Evolutionary conservation across 35 echinoderm and acorn worm species (phyloP), one percentile per base, ranked within the genome.

Genomic region (Chiridota heheva): DNA sequence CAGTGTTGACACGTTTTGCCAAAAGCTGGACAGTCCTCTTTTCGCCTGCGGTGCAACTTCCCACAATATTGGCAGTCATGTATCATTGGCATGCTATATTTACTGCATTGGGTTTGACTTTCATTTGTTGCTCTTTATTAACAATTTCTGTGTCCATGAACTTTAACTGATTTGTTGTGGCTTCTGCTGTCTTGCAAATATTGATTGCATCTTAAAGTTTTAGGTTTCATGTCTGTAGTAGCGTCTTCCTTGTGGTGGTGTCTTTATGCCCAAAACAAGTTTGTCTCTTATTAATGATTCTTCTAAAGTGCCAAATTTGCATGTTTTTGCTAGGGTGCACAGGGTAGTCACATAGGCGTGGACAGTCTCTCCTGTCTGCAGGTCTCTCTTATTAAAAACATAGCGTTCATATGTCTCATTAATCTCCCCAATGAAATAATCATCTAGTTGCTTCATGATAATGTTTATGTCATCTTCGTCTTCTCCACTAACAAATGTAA

Each of bases 361-460:
- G 1, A 47, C 59, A 33, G 59, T 59, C 39, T 82, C 78, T 44
- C 61, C 78, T 45, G 61, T 5, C 20, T 68, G 12, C 59, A 67
- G 78, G 28, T 46, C 60, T 68, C 78, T 63, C 39, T 64, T 82
- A 35, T 82, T 82, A 62, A 82, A 82, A 1, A 82, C 25, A 36
- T 82, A 68, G 5, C 78, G 5, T 43, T 82, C 78, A 44, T 82
- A 68, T 2, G 41, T 82, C 36, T 67, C 40, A 16, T 51, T 67
- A 13, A 38, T 68, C 68, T 80, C 17, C 7, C 76, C 76, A 26
- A 63, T 61, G 8, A 60, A 48, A 24, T 80, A 62, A 16, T 61
- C 32, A 60, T 77, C 73, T 28, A 80, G n/a, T 31, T 80, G 60
- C 32, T 1, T 60, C 4, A 41, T 80, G 58, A 64, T 64, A 46